Conservation (phyloP, 2,888 invertebrate genomes). For the Hololepta plana region DNA sequence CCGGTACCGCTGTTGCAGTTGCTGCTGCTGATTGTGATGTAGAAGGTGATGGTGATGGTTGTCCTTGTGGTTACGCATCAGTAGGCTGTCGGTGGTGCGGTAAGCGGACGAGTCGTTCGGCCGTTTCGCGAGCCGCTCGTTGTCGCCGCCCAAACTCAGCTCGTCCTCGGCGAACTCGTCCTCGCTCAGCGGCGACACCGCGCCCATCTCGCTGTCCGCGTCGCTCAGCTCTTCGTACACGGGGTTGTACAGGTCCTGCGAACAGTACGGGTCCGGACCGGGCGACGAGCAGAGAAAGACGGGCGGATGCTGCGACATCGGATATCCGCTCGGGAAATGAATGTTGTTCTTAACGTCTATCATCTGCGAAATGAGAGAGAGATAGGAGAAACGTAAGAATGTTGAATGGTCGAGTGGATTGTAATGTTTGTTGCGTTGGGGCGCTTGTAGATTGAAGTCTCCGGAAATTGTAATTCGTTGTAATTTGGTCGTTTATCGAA, state of each 20-base stretch:
- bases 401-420: too few species aligned
- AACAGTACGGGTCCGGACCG: conserved; percentile 44
- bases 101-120: conserved; percentile 21
- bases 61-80: too few species aligned
- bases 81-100: conserved; percentile 24
- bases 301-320: conserved; percentile 40
- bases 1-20: conserved; percentile 31
- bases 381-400: not conserved
- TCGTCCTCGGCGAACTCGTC: conserved; percentile 79
- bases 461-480: too few species aligned
- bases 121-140: conserved; percentile 14
- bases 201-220: conserved; percentile 35
- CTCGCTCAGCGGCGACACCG: conserved; percentile 49
- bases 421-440: too few species aligned
- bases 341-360: conserved; percentile 45
- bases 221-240: conserved; percentile 68
- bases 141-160: conserved; percentile 38
- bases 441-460: too few species aligned
- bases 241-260: conserved; percentile 51
- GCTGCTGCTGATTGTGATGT: too few species aligned
- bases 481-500: too few species aligned
- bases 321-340: conserved; percentile 41
- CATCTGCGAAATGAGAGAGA: conserved; percentile 39
- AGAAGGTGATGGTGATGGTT: conserved; percentile 26
- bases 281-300: conserved; percentile 55